Percentiles rank a stretch among this genome's conserved stretches.
Evolutionary conservation across 92 coral and sea anemone genomes (phyloP).

Genomic region (Bergia puertoricense): DNA sequence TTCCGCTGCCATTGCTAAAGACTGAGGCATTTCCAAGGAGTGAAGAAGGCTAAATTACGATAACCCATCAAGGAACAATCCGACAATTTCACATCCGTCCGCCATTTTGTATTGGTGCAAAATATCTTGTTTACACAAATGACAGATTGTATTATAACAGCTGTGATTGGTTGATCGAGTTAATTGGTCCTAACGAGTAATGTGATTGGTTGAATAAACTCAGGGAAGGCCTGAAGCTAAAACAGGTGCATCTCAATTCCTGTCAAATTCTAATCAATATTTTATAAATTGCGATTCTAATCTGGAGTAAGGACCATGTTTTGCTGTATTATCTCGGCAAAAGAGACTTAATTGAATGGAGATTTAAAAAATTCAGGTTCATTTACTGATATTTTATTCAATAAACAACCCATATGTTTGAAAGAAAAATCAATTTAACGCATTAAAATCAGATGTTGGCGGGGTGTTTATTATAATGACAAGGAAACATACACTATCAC

Average conservation of each 20-base stretch:
- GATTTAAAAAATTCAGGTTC: not conserved
- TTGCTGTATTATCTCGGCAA: not conserved
- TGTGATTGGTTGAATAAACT: slow-evolving; percentile 21
- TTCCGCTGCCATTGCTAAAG: slow-evolving; percentile 13
- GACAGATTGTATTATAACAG: not conserved
- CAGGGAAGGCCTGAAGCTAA: not conserved
- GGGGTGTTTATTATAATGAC: not conserved
- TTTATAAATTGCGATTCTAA: slow-evolving; percentile 17
- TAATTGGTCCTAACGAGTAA: not conserved
- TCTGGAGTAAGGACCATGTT: slow-evolving; percentile 7
- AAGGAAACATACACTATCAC: not conserved
- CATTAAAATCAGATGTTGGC: not conserved
- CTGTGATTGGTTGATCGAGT: slow-evolving; percentile 27
- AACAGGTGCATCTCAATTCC: slow-evolving; percentile 31
- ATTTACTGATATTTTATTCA: not conserved
- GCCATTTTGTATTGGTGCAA: slow-evolving; percentile 43
- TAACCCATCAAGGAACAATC: not conserved
- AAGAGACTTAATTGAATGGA: not conserved
- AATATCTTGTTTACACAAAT: slow-evolving; percentile 6
- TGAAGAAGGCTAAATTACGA: not conserved
- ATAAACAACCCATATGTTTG: not conserved
- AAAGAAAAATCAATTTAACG: not conserved
- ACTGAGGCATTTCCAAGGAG: not conserved
- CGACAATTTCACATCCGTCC: slow-evolving; percentile 36
- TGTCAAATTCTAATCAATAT: slow-evolving; percentile 35